These are phyloP conservation scores for Diplodus puntazzo DNA, from an alignment of 2,797 vertebrate species.

Conservation along the genomic window DNA sequence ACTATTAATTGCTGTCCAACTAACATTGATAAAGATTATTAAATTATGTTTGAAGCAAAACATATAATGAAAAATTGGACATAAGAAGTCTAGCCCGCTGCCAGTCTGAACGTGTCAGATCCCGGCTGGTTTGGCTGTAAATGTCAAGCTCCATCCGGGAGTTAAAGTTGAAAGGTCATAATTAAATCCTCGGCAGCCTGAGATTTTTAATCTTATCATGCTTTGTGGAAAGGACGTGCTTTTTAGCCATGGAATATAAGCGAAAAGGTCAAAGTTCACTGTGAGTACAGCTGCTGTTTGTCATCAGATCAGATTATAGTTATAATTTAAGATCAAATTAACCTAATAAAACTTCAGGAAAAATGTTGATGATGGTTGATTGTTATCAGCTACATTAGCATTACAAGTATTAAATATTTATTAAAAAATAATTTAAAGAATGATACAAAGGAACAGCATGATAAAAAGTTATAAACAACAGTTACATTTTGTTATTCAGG, in stretches of 20 bases:
- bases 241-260: conserved; percentile 29
- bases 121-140: conserved; percentile 44
- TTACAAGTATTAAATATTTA: not conserved
- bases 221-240: conserved; percentile 17
- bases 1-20: not conserved
- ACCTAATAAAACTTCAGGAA: not conserved
- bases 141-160: conserved; percentile 55
- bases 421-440: not conserved
- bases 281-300: conserved; percentile 29
- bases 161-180: conserved; percentile 60
- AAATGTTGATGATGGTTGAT: not conserved
- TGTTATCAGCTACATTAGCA: not conserved
- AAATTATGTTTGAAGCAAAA: not conserved
- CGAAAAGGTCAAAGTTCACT: conserved; percentile 44
- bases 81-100: conserved; percentile 1
- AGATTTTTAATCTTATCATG: conserved; percentile 43
- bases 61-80: not conserved
- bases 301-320: conserved; percentile 2
- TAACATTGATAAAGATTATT: not conserved
- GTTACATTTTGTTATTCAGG: not conserved
- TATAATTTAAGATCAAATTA: no score
- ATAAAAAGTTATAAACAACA: not conserved
- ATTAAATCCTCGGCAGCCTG: conserved; percentile 26
- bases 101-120: conserved; percentile 9
- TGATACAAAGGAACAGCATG: not conserved